Evolutionary conservation across 2,888 invertebrate species (phyloP).

Genomic region (Hetaerina titia): DNA sequence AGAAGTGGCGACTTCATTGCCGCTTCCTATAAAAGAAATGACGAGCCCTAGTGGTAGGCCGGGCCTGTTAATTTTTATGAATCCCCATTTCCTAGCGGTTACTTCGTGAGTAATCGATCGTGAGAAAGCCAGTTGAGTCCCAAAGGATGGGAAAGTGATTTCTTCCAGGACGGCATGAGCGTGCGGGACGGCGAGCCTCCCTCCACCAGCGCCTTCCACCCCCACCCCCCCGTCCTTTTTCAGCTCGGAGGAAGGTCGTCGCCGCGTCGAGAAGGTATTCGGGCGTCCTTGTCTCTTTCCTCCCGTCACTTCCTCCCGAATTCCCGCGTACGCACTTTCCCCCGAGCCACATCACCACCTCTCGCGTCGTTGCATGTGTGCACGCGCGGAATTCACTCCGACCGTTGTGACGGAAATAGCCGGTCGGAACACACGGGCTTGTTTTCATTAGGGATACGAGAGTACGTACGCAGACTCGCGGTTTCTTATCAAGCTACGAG

Average conservation of each 20-base stretch:
- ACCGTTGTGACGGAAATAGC: constrained; percentile 15
- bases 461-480: neutral
- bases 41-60: neutral
- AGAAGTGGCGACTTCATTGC: neutral
- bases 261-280: constrained; percentile 13
- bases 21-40: neutral
- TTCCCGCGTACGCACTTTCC: constrained; percentile 6
- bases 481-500: neutral
- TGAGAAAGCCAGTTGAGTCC: neutral
- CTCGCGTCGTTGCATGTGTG: neutral
- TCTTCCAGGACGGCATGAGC: neutral
- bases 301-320: neutral
- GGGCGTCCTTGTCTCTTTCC: neutral
- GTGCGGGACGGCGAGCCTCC: neutral
- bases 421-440: neutral
- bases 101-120: constrained; percentile 19
- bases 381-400: neutral
- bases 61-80: neutral
- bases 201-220: neutral
- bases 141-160: neutral
- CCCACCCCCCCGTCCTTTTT: neutral
- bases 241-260: constrained; percentile 24
- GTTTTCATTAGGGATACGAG: neutral
- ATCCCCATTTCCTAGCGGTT: neutral
- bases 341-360: neutral